Conservation (phyloP, 2,888 invertebrate genomes). For the Diaprepes abbreviatus region DNA sequence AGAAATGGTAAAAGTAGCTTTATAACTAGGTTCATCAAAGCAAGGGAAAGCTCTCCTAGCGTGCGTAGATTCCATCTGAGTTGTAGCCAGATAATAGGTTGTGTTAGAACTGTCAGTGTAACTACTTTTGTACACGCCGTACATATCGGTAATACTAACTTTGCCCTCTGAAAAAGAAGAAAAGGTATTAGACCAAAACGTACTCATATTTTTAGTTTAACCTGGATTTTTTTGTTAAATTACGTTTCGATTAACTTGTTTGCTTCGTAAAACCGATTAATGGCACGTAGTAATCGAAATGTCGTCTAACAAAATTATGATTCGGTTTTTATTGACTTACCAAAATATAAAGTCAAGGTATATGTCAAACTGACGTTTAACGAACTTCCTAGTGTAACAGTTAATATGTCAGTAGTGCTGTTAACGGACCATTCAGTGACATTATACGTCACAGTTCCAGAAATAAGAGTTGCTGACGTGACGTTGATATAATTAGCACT, state of each 20-base stretch:
- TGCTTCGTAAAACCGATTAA: no score
- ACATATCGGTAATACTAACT: constrained; percentile 59
- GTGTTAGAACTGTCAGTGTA: constrained; percentile 41
- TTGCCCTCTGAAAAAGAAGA: constrained; percentile 32
- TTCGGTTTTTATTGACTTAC: no score
- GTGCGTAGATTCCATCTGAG: constrained; percentile 78
- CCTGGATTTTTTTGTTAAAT: no score
- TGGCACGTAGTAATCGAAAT: no score
- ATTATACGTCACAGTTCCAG: not conserved
- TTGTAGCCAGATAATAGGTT: constrained; percentile 72
- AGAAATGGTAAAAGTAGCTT: constrained; percentile 74
- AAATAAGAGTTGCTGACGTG: constrained; percentile 18
- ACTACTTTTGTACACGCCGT: constrained; percentile 69
- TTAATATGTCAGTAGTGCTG: constrained; percentile 48
- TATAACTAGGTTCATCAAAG: constrained; percentile 80
- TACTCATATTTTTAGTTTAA: no score
- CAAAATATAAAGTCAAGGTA: constrained; percentile 19
- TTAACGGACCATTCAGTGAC: constrained; percentile 26
- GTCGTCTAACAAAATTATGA: no score
- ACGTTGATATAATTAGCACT: constrained; percentile 34
- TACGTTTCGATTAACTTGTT: no score
- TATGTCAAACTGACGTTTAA: constrained; percentile 15
- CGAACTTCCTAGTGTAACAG: constrained; percentile 25
- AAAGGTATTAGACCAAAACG: no score
- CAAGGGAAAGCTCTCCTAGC: constrained; percentile 83